These are phyloP conservation scores for Peromyscus nudipes DNA, from an alignment of 2,797 vertebrate genomes.

Conservation along the genomic window DNA sequence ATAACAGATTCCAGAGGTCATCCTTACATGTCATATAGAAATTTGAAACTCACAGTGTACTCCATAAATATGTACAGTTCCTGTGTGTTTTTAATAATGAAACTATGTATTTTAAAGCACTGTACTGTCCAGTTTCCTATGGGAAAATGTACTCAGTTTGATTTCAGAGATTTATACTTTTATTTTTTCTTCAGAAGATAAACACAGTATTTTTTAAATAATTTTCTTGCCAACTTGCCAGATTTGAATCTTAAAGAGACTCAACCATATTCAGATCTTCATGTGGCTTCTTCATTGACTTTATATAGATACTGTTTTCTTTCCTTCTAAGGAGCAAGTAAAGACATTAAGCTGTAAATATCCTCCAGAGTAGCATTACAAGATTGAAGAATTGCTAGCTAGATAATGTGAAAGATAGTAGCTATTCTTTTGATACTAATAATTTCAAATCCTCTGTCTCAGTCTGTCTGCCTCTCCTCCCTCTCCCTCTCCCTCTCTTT, in stretches of 20 bases:
- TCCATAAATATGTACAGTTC: not conserved
- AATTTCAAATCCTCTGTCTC: not conserved
- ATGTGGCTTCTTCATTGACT: not conserved
- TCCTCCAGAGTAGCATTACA: not conserved
- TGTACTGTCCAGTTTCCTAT: not conserved
- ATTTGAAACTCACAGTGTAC: not conserved
- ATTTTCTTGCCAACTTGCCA: conserved; percentile 77
- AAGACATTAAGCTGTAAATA: conserved; percentile 12
- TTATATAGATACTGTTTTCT: not conserved
- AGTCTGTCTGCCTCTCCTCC: too few relatives aligned
- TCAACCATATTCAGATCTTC: conserved; percentile 69
- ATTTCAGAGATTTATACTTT: not conserved
- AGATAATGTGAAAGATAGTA: not conserved
- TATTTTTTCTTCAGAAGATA: conserved; percentile 16
- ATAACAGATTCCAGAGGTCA: not conserved
- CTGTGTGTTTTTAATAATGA: not conserved
- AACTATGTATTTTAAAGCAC: not conserved
- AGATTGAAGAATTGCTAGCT: not conserved
- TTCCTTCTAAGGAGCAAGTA: not conserved
- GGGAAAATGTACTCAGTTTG: not conserved
- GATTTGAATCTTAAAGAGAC: conserved; percentile 80
- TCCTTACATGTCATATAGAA: not conserved
- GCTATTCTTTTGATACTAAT: not conserved
- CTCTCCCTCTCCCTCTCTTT: too few relatives aligned
- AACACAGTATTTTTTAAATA: conserved; percentile 74